Base-by-base conservation (phyloP, 2,797 vertebrate genomes). In the Bovichtus variegatus region DNA sequence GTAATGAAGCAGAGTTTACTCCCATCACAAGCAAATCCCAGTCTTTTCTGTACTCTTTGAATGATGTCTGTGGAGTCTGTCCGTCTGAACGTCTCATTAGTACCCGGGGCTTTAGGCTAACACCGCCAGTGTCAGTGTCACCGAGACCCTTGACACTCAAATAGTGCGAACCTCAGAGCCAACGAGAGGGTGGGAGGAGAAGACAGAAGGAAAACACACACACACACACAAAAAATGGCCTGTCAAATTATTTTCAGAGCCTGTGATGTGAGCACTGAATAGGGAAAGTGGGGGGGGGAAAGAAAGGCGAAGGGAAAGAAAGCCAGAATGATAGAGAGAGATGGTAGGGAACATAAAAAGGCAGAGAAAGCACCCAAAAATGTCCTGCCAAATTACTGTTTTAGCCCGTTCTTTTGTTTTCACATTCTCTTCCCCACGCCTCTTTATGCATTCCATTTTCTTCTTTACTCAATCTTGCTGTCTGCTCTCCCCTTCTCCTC, bases 81-180 rank as follows among this genome's bases (percentile, higher is more conserved):
- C 84, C 78, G 82, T 82, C 79, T 89, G 72, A 89, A 90, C 36
- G 70, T 91, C 91, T 93, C 89, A 90, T 93, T 93, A 93, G 86
- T 49, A 78, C 74, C 86, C 9, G 3, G 25, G 76, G 86, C 87
- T 91, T 87, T 68, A 50, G 81, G 90, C 77, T 71, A 84, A 89
- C 85, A 70, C 81, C 78, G 81, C 74, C 64, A 64, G 85, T 84
- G 88, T 87, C 78, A 80, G 67, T 71, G 71, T 81, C 74, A 80
- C 81, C 5, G 15, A 84, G 81, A 86, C 87, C 76, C 87, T 74
- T 71, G 78, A 83, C 82, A 85, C 75, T 57, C 65, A 76, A 74
- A 88, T 65, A 76, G 63, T 84, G 87, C 16, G 40, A 80, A 80
- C 65, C 81, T 80, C 60, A 40, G 65, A 87, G 85, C 55, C 25